Evolutionary conservation across 2,797 vertebrate genomes (phyloP).

Genomic region (Cirrhinus molitorella): DNA sequence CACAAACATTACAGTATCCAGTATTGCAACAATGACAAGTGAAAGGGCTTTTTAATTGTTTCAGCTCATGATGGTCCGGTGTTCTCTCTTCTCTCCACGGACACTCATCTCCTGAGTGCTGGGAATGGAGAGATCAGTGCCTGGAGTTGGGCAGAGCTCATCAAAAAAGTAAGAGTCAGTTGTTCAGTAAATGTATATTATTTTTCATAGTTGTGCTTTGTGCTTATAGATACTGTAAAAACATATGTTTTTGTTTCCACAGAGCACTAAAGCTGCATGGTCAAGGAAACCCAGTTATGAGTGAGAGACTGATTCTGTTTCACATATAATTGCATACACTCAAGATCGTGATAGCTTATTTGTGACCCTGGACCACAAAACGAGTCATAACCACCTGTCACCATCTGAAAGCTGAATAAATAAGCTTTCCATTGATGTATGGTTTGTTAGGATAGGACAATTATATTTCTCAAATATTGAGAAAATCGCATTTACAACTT

Average conservation of each 20-base stretch:
- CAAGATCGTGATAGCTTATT: background rate
- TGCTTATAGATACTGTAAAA: background rate
- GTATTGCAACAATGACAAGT: background rate
- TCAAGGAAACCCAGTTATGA: constrained; percentile 83
- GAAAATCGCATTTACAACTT: too few species aligned
- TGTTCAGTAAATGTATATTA: background rate
- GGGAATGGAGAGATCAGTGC: constrained; percentile 87
- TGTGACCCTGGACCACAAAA: too few species aligned
- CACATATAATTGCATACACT: background rate
- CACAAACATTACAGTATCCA: background rate
- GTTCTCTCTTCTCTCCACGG: constrained; percentile 84
- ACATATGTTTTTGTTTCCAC: constrained; percentile 50
- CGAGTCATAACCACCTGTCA: too few species aligned
- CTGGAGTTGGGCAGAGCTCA: constrained; percentile 89
- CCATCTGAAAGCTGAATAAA: too few species aligned
- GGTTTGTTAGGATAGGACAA: too few species aligned
- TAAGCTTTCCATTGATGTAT: too few species aligned
- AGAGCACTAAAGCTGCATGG: constrained; percentile 87
- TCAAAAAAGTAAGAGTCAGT: constrained; percentile 81
- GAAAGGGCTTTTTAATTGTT: background rate
- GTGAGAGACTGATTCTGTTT: constrained; percentile 71
- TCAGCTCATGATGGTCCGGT: constrained; percentile 88
- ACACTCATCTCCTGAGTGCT: constrained; percentile 79
- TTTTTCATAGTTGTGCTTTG: background rate
- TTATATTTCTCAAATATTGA: too few species aligned